Base-by-base conservation (phyloP, 1,140 invertebrate genomes). In the Asbolus verrucosus region DNA sequence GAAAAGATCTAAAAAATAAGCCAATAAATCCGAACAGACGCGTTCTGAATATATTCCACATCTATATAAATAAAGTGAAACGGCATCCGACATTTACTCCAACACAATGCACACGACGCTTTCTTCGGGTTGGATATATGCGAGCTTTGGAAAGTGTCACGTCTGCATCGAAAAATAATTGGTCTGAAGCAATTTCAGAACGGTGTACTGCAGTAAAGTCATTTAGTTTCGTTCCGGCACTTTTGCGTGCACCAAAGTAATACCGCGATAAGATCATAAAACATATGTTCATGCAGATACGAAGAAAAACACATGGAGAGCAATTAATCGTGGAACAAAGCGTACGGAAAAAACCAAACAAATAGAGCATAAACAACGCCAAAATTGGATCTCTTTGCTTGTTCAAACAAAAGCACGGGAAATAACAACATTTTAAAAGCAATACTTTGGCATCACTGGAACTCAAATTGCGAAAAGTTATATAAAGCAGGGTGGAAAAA, bases 1-100 rank as follows among this genome's bases (percentile, higher is more conserved):
- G 31, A 41, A 63, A 63, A 63, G 33, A 63, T 41, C 61, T 39
- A 63, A 63, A 63, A 63, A 63, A 41, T 63, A 63, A 63, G 61
- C 61, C 61, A 63, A 63, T 63, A 63, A 63, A 63, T 39, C 61
- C 31, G 61, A 63, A 63, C 61, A 6, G 36, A 63, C 61, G 61
- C 33, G 61, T 39, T 63, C 33, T 63, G 61, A 63, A 63, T 63
- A 63, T 16, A 63, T 63, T 62, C 16, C 61, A 24, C 31, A 63
- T 41, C 33, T 41, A 41, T 63, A 63, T 63, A 63, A 63, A 63
- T 63, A 63, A 63, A 63, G 9, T 27, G 33, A 41, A 39, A 63
- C 21, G 33, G 16, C 46, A 54, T 27, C 46, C 19, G 21, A 27
- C 46, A 54, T 54, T 54, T 54, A 54, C 46, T 54, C 33, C 19